A percentile compares a stretch with the other conserved stretches of the same genome.
phyloP scores from a whole-genome alignment of 2,888 invertebrate species.

The Bombylius major region DNA sequence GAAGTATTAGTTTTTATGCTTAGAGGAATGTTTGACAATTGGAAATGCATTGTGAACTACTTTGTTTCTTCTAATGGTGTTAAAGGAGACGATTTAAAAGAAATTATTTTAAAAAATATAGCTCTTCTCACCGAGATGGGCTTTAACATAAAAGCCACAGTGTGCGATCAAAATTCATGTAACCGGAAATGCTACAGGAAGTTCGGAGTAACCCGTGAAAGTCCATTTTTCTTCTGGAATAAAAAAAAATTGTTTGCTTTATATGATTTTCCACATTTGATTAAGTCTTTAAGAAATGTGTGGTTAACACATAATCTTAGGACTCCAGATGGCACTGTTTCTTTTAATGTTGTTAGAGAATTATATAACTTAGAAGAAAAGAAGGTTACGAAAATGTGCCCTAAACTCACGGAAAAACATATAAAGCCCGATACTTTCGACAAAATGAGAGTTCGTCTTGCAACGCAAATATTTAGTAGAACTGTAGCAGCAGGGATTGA shows the following conservation, averaged over 20 bases:
- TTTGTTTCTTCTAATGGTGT: no score
- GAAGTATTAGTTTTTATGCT: no score
- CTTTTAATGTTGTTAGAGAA: constrained; percentile 2
- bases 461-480: neutral
- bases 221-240: neutral
- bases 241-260: constrained; percentile 3
- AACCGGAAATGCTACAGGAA: neutral
- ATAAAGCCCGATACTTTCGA: constrained; percentile 1
- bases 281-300: constrained; percentile 1
- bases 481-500: neutral
- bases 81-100: no score
- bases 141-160: neutral
- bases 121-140: neutral
- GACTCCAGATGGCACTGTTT: neutral
- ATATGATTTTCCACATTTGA: constrained; percentile 3
- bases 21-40: no score
- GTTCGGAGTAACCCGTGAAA: neutral
- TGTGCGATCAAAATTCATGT: neutral
- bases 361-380: neutral
- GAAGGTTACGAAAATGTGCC: neutral
- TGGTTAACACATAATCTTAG: neutral
- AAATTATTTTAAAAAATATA: no score
- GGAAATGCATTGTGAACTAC: no score
- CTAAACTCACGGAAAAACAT: constrained; percentile 1
- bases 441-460: constrained; percentile 3